phyloP scores from a whole-genome alignment of 2,113 vertebrate species.

The Archocentrus centrarchus region DNA sequence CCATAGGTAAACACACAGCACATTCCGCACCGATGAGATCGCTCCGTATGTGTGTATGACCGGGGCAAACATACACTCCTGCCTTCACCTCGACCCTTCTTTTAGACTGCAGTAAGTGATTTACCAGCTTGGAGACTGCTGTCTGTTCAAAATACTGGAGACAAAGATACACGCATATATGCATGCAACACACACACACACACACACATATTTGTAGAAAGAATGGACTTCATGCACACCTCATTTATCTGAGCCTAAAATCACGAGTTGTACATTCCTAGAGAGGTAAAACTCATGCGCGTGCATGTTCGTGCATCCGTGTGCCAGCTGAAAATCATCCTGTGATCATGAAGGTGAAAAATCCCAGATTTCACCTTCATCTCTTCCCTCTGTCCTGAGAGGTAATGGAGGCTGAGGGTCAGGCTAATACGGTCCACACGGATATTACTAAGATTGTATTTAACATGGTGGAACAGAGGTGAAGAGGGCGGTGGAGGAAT shows the following conservation, averaged over 20 bases:
- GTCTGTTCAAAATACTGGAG: constrained; percentile 73
- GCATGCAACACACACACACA: constrained; percentile 62
- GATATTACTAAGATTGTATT: constrained; percentile 73
- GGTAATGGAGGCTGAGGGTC: constrained; percentile 67
- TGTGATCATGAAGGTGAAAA: constrained; percentile 72
- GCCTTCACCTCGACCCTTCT: constrained; percentile 76
- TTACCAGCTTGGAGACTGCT: constrained; percentile 79
- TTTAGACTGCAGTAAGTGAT: constrained; percentile 82
- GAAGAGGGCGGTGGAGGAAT: constrained; percentile 53
- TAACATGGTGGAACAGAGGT: constrained; percentile 74
- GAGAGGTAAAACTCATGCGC: constrained; percentile 53
- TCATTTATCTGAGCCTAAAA: constrained; percentile 75
- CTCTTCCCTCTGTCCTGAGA: constrained; percentile 43
- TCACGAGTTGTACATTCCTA: constrained; percentile 71
- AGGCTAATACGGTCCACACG: constrained; percentile 50
- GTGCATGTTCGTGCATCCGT: constrained; percentile 16
- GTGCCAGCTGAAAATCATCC: constrained; percentile 64
- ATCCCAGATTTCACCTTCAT: constrained; percentile 40
- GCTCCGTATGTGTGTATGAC: constrained; percentile 74
- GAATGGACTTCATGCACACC: constrained; percentile 75
- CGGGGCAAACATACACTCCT: constrained; percentile 82
- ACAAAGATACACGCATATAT: constrained; percentile 70
- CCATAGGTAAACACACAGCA: constrained; percentile 82
- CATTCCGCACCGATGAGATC: constrained; percentile 84
- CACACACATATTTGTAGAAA: constrained; percentile 79